A percentile compares a stretch with the other conserved stretches of the same genome.
phyloP scores from a whole-genome alignment of 2,888 invertebrate genomes.

The Venusia cambrica region DNA sequence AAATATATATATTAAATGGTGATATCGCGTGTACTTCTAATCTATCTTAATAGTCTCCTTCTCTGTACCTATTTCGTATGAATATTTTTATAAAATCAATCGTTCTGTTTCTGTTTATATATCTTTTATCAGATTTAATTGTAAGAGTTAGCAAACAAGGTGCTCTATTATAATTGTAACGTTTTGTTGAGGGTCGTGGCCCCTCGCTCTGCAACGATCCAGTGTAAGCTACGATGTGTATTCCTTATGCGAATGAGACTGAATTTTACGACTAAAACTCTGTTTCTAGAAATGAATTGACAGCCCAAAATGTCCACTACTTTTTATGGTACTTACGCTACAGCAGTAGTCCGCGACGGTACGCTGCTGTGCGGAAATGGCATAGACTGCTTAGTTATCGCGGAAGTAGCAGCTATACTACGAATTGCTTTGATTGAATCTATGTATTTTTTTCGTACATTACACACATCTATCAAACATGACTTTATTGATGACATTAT shows the following conservation, averaged over 20 bases:
- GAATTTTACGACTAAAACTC: slow-evolving; percentile 78
- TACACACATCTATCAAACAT: slow-evolving; percentile 58
- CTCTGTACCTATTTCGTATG: slow-evolving; percentile 36
- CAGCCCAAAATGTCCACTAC: slow-evolving; percentile 46
- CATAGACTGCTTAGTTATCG: slow-evolving; percentile 28
- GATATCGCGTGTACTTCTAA: slow-evolving; percentile 52
- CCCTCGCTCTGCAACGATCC: slow-evolving; percentile 76
- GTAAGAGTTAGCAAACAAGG: slow-evolving; percentile 70
- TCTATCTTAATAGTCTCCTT: slow-evolving; percentile 41
- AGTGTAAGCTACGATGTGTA: slow-evolving; percentile 76
- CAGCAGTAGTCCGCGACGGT: slow-evolving; percentile 6
- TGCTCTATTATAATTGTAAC: slow-evolving; percentile 70
- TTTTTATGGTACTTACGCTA: slow-evolving; percentile 18
- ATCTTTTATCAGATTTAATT: slow-evolving; percentile 56
- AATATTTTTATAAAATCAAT: slow-evolving; percentile 56
- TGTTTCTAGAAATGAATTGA: slow-evolving; percentile 62
- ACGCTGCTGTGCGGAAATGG: slow-evolving; percentile 17
- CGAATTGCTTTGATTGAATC: slow-evolving; percentile 52
- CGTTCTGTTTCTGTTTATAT: slow-evolving; percentile 60
- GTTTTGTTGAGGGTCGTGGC: slow-evolving; percentile 67
- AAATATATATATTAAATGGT: slow-evolving; percentile 45
- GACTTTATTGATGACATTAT: slow-evolving; percentile 73
- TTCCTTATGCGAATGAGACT: slow-evolving; percentile 81
- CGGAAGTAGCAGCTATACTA: slow-evolving; percentile 51
- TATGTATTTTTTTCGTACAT: no score